Conservation (phyloP, 2,888 invertebrate species). For the Pteria penguin region DNA sequence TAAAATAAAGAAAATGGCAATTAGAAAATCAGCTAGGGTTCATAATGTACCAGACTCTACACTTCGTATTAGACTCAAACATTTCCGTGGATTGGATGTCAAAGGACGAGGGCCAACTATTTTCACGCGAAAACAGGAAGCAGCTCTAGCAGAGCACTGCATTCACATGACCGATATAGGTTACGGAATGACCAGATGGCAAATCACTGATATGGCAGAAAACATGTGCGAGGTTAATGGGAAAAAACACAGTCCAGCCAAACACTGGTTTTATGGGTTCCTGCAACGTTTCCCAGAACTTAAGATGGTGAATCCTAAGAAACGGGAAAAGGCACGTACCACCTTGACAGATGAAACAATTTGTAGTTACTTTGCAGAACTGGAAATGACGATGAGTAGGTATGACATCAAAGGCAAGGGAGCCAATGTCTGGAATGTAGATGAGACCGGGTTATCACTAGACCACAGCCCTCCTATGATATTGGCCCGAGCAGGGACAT, state of each 20-base stretch:
- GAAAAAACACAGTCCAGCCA: slow-evolving; percentile 21
- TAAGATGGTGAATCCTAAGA: slow-evolving; percentile 30
- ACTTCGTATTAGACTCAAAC: slow-evolving; percentile 2
- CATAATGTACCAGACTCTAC: slow-evolving; percentile 41
- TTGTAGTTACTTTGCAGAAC: slow-evolving; percentile 20
- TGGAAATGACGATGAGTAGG: slow-evolving; percentile 12
- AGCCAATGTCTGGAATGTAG: neutral
- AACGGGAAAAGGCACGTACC: too few relatives aligned
- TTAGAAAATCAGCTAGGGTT: slow-evolving; percentile 16
- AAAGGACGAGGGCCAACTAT: slow-evolving; percentile 20
- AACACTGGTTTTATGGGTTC: slow-evolving; percentile 42
- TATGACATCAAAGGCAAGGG: slow-evolving; percentile 28
- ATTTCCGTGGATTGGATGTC: slow-evolving; percentile 7
- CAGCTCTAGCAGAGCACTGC: slow-evolving; percentile 24
- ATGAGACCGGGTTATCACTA: neutral
- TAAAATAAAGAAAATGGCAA: slow-evolving; percentile 19
- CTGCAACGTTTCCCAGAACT: slow-evolving; percentile 29
- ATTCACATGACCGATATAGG: slow-evolving; percentile 17
- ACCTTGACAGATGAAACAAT: slow-evolving; percentile 17
- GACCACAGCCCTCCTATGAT: neutral
- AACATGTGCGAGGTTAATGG: neutral
- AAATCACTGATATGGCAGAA: too few relatives aligned
- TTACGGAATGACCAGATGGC: too few relatives aligned
- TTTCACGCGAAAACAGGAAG: slow-evolving; percentile 30
- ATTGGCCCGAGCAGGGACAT: neutral